These are phyloP conservation scores for Siderastrea siderea DNA, from an alignment of 92 coral and sea anemone species.

Conservation along the genomic window DNA sequence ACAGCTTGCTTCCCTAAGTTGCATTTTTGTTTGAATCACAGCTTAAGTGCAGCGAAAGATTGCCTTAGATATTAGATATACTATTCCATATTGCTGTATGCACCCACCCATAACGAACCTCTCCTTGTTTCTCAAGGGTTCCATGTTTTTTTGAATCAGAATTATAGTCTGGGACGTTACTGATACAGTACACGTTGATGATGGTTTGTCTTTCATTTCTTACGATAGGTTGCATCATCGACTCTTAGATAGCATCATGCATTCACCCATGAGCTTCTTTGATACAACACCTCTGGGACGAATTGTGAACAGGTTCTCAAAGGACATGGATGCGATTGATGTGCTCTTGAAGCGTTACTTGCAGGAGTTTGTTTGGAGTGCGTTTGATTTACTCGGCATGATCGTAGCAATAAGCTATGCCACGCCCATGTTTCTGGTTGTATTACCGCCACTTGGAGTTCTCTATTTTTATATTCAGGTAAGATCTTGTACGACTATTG, in stretches of 20 bases:
- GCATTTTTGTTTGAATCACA: too few species aligned
- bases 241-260: slow-evolving; percentile 65
- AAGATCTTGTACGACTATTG: not conserved
- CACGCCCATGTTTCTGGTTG: slow-evolving; percentile 79
- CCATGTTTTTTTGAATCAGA: not conserved
- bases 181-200: too few species aligned
- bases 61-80: too few species aligned
- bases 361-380: slow-evolving; percentile 49
- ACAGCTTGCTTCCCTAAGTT: too few species aligned
- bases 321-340: slow-evolving; percentile 79
- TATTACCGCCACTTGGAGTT: slow-evolving; percentile 65
- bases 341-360: slow-evolving; percentile 45
- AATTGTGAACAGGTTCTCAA: slow-evolving; percentile 83
- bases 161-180: not conserved
- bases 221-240: slow-evolving; percentile 46
- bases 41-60: too few species aligned
- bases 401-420: slow-evolving; percentile 78
- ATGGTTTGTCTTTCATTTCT: too few species aligned
- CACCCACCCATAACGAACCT: slow-evolving; percentile 43
- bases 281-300: slow-evolving; percentile 91
- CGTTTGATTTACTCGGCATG: slow-evolving; percentile 57
- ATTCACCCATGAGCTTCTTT: slow-evolving; percentile 78
- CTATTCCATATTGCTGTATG: too few species aligned
- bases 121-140: slow-evolving; percentile 75
- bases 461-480: slow-evolving; percentile 84